Conservation (phyloP, 2,888 invertebrate species). For the Melieria omissa region DNA sequence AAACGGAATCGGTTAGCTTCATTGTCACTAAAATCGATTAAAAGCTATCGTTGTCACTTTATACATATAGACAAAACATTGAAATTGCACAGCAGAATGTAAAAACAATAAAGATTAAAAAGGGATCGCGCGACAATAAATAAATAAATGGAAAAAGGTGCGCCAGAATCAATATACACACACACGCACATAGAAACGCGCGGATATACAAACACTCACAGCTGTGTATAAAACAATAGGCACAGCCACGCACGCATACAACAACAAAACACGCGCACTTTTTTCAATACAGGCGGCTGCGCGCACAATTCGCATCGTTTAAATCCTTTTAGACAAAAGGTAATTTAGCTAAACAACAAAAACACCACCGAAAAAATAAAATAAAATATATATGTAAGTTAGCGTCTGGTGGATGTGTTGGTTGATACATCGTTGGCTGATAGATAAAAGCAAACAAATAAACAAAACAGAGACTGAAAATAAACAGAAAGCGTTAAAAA, state of each 20-base stretch:
- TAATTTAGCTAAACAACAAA: constrained; percentile 25
- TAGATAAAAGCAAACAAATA: constrained; percentile 1
- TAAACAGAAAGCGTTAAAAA: no score
- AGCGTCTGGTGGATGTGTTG: constrained; percentile 1
- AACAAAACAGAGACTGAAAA: neutral
- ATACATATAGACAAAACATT: neutral
- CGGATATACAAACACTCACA: no score
- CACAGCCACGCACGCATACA: no score
- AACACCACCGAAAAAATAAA: constrained; percentile 21
- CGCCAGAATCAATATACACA: no score
- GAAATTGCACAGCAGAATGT: neutral
- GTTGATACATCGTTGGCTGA: neutral
- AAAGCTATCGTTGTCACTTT: constrained; percentile 6
- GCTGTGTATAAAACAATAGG: no score
- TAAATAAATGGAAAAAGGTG: constrained; percentile 2
- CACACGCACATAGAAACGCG: no score
- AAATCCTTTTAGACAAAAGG: constrained; percentile 12
- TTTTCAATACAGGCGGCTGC: no score
- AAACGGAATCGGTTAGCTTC: neutral
- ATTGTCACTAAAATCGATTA: neutral
- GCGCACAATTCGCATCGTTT: neutral
- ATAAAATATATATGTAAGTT: neutral
- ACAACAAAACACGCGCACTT: neutral
- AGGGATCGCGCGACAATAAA: neutral
- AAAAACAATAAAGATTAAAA: neutral